Percentiles rank a stretch among this genome's conserved stretches.
Evolutionary conservation across 2,888 invertebrate species (phyloP).

Genomic region (Bellardia bayeri): DNA sequence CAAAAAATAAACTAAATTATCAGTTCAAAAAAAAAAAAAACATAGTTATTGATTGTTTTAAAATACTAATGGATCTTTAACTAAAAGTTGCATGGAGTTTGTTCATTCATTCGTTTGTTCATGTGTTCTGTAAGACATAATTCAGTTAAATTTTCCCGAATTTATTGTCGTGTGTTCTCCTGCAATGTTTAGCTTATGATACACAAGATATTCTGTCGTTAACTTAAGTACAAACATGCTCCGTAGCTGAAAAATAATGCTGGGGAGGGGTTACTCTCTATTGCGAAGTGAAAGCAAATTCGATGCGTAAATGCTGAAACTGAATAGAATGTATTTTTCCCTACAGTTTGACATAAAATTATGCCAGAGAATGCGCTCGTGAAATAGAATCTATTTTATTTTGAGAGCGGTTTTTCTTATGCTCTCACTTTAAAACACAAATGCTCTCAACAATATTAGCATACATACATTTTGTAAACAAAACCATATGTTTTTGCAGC

Average conservation of each 20-base stretch:
- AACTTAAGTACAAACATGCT: slow-evolving; percentile 28
- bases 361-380: no score
- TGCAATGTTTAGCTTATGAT: slow-evolving; percentile 33
- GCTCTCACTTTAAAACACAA: no score
- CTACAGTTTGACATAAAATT: no score
- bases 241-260: slow-evolving; percentile 7
- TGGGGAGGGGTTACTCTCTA: no score
- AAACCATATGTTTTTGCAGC: no score
- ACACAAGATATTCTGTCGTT: background rate
- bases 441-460: no score
- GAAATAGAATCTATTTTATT: no score
- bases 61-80: slow-evolving; percentile 33
- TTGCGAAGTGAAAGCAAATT: no score
- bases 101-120: background rate
- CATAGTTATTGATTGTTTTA: background rate
- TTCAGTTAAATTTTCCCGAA: background rate
- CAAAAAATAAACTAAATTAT: background rate
- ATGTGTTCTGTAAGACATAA: background rate
- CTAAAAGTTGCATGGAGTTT: slow-evolving; percentile 36
- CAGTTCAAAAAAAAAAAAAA: background rate
- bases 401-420: no score
- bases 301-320: no score
- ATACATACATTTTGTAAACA: no score
- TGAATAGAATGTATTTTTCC: no score
- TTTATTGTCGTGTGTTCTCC: background rate